A percentile compares a stretch with the other conserved stretches of the same genome.
phyloP scores from a whole-genome alignment of 2,888 invertebrate species.

The Schizotus pectinicornis region DNA sequence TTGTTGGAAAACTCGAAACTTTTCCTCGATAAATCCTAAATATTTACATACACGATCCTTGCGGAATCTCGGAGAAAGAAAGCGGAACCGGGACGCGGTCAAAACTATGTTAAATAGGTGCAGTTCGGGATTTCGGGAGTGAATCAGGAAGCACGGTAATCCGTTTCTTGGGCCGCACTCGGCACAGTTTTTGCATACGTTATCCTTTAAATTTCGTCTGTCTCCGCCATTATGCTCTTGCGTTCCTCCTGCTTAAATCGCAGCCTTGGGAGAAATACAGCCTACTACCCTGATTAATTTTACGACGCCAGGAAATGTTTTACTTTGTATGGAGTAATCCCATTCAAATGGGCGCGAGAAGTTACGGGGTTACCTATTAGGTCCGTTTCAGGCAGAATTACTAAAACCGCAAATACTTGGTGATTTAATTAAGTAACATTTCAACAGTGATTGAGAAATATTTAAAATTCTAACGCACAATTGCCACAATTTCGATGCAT shows the following conservation, averaged over 20 bases:
- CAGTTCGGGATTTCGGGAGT: conserved; percentile 10
- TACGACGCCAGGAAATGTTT: conserved; percentile 33
- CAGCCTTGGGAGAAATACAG: conserved; percentile 29
- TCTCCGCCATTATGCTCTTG: conserved; percentile 13
- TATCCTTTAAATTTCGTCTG: conserved; percentile 17
- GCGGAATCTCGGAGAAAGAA: not conserved
- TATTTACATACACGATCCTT: not conserved
- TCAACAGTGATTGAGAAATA: no score
- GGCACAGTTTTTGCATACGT: conserved; percentile 23
- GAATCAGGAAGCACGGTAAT: conserved; percentile 18
- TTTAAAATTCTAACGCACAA: no score
- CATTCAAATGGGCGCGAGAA: not conserved
- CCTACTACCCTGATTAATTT: conserved; percentile 36
- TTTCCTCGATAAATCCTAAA: conserved; percentile 6
- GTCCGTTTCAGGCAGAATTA: no score
- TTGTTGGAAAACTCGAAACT: not conserved
- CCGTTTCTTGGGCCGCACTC: conserved; percentile 8
- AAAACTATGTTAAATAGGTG: conserved; percentile 18
- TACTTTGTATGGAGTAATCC: conserved; percentile 31
- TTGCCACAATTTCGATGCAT: no score
- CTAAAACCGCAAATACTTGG: no score
- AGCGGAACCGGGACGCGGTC: no score
- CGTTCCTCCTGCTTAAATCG: conserved; percentile 26
- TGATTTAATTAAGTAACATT: no score
- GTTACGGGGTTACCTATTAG: no score